Evolutionary conservation across 2,888 invertebrate genomes (phyloP).

Genomic region (Zeuzera pyrina): DNA sequence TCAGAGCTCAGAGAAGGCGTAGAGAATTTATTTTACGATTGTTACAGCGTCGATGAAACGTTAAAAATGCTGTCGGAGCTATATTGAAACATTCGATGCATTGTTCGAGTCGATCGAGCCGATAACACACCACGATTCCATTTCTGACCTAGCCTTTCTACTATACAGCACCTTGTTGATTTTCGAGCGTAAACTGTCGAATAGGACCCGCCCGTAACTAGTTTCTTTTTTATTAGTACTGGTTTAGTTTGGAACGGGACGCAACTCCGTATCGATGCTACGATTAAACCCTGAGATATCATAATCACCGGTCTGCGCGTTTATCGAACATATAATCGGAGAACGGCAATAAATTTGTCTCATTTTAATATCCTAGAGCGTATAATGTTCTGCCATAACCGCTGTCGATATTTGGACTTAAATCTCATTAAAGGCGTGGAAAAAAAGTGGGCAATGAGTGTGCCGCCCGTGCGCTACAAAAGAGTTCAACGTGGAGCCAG

Average conservation of each 20-base stretch:
- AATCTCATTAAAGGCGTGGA: slow-evolving; percentile 35
- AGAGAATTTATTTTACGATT: slow-evolving; percentile 72
- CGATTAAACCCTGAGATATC: slow-evolving; percentile 68
- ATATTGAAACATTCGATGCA: slow-evolving; percentile 70
- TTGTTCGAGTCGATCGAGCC: slow-evolving; percentile 62
- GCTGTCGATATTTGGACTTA: slow-evolving; percentile 42
- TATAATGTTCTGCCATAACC: slow-evolving; percentile 50
- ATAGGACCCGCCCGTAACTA: slow-evolving; percentile 55
- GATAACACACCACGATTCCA: slow-evolving; percentile 63
- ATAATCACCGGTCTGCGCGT: slow-evolving; percentile 71
- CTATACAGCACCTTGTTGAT: slow-evolving; percentile 62
- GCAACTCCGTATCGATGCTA: slow-evolving; percentile 63
- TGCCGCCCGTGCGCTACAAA: slow-evolving; percentile 30
- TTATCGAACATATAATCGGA: slow-evolving; percentile 69
- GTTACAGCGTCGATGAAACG: slow-evolving; percentile 69
- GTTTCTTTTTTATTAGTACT: slow-evolving; percentile 70
- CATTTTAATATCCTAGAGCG: slow-evolving; percentile 67
- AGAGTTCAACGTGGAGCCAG: slow-evolving; percentile 59
- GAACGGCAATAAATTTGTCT: slow-evolving; percentile 69
- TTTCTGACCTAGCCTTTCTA: slow-evolving; percentile 22
- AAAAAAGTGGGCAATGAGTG: slow-evolving; percentile 18
- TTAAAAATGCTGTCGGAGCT: slow-evolving; percentile 69
- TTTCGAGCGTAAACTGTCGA: slow-evolving; percentile 65
- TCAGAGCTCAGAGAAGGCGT: slow-evolving; percentile 68
- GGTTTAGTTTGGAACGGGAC: slow-evolving; percentile 68